phyloP scores from a whole-genome alignment of 2,797 vertebrate species.

The Balearica regulorum region DNA sequence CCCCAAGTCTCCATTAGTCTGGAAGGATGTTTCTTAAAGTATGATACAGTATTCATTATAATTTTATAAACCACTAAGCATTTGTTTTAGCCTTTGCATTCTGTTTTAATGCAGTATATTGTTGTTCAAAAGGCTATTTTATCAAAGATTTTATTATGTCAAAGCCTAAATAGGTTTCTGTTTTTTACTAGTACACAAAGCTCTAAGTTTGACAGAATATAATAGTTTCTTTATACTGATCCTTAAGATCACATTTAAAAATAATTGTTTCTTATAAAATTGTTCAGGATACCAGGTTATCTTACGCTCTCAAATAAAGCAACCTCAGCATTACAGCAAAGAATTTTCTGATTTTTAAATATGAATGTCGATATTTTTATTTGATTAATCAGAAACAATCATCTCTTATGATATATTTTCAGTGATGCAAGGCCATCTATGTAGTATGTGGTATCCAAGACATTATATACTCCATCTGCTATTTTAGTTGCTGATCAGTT shows the following conservation, averaged over 20 bases:
- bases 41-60: background rate
- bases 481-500: background rate
- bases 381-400: background rate
- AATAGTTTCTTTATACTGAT: background rate
- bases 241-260: background rate
- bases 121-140: background rate
- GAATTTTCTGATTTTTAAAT: background rate
- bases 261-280: background rate
- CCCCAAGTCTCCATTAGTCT: background rate
- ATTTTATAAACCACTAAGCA: background rate
- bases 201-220: background rate
- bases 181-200: background rate
- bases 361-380: background rate
- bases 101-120: background rate
- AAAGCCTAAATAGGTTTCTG: background rate
- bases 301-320: background rate
- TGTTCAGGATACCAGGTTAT: background rate
- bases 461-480: background rate
- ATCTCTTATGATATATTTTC: background rate
- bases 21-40: background rate
- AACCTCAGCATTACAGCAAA: background rate
- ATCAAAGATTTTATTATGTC: background rate
- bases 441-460: background rate
- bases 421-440: background rate
- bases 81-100: background rate